A percentile compares a stretch with the other conserved stretches of the same genome.
These are phyloP conservation scores for Blastobasis lacticolella DNA, from an alignment of 2,888 invertebrate genomes.

Conservation along the genomic window DNA sequence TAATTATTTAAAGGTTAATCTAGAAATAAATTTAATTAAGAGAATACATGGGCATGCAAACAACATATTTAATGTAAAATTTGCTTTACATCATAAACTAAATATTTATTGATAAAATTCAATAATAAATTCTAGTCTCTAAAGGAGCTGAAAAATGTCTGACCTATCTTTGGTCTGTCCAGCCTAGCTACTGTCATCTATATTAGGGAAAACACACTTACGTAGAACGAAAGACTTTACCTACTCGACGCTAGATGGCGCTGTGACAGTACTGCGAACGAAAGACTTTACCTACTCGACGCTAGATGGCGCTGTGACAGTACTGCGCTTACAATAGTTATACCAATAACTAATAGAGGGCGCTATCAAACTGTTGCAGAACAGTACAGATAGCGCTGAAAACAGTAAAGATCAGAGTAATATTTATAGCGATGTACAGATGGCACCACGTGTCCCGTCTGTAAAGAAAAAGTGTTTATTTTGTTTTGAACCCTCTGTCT, in stretches of 20 bases:
- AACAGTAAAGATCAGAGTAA: background rate
- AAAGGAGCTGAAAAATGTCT: no score
- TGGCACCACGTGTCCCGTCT: background rate
- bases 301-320: constrained; percentile 2
- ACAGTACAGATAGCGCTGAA: background rate
- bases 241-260: constrained; percentile 3
- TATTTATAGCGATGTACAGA: background rate
- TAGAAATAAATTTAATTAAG: background rate
- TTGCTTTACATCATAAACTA: no score
- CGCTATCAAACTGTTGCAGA: background rate
- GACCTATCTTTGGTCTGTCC: no score
- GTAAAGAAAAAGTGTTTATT: background rate
- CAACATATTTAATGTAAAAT: no score
- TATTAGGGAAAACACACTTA: background rate
- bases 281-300: background rate
- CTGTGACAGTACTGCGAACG: background rate
- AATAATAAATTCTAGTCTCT: no score
- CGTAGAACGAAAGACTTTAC: background rate
- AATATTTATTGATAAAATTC: no score
- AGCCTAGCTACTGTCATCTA: no score
- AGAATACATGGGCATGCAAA: no score
- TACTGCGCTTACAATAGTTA: no score
- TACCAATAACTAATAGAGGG: no score
- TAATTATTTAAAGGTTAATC: background rate
- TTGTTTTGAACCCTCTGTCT: no score